A percentile compares a stretch with the other conserved stretches of the same genome.
Evolutionary conservation across 2,888 invertebrate species (phyloP).

Genomic region (Omphaloscelis lunosa): DNA sequence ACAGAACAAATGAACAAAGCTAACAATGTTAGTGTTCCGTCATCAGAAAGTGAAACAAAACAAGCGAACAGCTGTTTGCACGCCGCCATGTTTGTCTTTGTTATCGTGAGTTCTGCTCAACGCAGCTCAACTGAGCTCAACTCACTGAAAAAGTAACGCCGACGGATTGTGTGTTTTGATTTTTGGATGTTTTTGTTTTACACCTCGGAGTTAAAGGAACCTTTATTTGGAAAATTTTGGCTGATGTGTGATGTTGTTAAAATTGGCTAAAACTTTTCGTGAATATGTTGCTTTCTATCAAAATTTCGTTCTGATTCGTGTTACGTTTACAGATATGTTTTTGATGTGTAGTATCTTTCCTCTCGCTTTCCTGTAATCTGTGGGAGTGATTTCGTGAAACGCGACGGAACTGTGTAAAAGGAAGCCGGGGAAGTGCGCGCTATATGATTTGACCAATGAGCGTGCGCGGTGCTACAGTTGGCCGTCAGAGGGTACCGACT

Average conservation of each 20-base stretch:
- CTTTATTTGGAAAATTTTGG: conserved; percentile 34
- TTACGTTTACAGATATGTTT: neutral
- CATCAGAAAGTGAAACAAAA: conserved; percentile 60
- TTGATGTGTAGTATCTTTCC: no score
- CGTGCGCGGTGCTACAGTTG: no score
- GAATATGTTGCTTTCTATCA: neutral
- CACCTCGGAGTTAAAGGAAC: conserved; percentile 15
- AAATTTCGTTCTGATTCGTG: neutral
- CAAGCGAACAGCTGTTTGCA: conserved; percentile 52
- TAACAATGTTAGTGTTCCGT: conserved; percentile 62
- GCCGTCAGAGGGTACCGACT: no score
- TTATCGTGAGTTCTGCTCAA: conserved; percentile 55
- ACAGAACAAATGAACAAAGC: conserved; percentile 55
- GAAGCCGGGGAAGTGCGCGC: no score
- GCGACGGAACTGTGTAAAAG: no score
- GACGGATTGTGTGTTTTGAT: conserved; percentile 50
- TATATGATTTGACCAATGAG: no score
- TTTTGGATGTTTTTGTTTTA: conserved; percentile 41
- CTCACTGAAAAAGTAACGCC: conserved; percentile 47
- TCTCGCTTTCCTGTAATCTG: no score
- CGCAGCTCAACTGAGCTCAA: conserved; percentile 40
- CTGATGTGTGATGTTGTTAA: conserved; percentile 14
- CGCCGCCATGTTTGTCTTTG: conserved; percentile 58
- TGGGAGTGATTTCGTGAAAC: no score
- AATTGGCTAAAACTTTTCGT: conserved; percentile 26